phyloP scores from a whole-genome alignment of 1,140 invertebrate genomes.

The Neodiprion fabricii region DNA sequence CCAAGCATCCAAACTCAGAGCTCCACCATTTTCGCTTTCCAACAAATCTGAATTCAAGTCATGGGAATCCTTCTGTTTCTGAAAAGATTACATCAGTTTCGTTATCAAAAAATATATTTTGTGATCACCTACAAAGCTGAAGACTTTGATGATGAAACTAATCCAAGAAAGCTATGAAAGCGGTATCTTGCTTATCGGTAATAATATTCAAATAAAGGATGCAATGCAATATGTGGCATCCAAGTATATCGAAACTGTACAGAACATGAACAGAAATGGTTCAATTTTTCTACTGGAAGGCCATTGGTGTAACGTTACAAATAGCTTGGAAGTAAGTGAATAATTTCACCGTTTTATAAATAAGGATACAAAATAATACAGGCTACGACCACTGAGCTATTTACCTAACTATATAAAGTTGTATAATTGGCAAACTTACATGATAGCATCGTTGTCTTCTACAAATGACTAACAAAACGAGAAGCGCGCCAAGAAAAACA shows the following conservation, averaged over 20 bases:
- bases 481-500: slow-evolving; percentile 71
- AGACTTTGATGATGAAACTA: no score
- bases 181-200: slow-evolving; percentile 2
- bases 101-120: no score
- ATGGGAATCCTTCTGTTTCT: slow-evolving; percentile 55
- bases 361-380: slow-evolving; percentile 16
- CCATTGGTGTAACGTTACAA: no score
- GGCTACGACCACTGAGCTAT: slow-evolving; percentile 21
- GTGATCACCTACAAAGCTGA: no score
- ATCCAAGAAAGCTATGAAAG: no score
- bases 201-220: background rate
- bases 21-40: slow-evolving; percentile 49
- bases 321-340: no score
- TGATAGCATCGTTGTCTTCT: slow-evolving; percentile 61
- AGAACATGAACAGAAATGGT: no score
- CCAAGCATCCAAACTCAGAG: slow-evolving; percentile 52
- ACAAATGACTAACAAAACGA: slow-evolving; percentile 72
- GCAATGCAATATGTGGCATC: background rate
- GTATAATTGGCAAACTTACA: slow-evolving; percentile 31
- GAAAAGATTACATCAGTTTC: slow-evolving; percentile 10
- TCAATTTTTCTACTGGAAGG: no score
- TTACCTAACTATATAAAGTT: slow-evolving; percentile 17
- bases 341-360: slow-evolving; percentile 9
- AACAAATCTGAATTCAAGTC: slow-evolving; percentile 54
- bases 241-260: no score